phyloP scores from a whole-genome alignment of 2,797 vertebrate genomes.

The Ciconia nigra region DNA sequence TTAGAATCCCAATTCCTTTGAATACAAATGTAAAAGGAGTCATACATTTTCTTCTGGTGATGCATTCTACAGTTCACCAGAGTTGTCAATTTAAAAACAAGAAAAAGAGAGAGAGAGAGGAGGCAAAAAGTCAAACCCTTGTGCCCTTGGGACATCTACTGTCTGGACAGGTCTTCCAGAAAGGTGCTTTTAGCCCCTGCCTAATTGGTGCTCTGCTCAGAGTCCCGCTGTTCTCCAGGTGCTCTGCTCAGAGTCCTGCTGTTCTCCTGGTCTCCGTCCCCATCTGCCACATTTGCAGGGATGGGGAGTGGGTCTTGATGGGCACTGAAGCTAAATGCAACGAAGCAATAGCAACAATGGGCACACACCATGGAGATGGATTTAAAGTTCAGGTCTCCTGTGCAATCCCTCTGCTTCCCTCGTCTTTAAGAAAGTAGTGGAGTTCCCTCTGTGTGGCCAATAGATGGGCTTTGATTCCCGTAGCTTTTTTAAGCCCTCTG shows the following conservation, averaged over 20 bases:
- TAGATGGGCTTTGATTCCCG: not conserved
- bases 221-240: not conserved
- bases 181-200: not conserved
- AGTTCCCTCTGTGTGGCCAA: not conserved
- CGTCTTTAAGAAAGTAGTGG: not conserved
- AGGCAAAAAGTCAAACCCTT: not conserved
- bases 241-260: not conserved
- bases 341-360: not conserved
- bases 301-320: not conserved
- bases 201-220: not conserved
- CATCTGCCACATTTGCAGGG: not conserved
- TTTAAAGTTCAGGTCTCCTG: not conserved
- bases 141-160: not conserved
- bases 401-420: not conserved
- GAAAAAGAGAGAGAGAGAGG: not conserved
- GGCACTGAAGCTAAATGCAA: not conserved
- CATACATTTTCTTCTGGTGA: not conserved
- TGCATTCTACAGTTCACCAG: not conserved
- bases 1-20: not conserved
- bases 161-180: not conserved
- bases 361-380: not conserved
- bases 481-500: not conserved
- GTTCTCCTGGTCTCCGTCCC: not conserved
- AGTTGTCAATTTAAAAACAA: not conserved
- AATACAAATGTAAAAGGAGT: not conserved